Evolutionary conservation across 2,113 vertebrate genomes (phyloP).

Genomic region (Ailuropoda melanoleuca): DNA sequence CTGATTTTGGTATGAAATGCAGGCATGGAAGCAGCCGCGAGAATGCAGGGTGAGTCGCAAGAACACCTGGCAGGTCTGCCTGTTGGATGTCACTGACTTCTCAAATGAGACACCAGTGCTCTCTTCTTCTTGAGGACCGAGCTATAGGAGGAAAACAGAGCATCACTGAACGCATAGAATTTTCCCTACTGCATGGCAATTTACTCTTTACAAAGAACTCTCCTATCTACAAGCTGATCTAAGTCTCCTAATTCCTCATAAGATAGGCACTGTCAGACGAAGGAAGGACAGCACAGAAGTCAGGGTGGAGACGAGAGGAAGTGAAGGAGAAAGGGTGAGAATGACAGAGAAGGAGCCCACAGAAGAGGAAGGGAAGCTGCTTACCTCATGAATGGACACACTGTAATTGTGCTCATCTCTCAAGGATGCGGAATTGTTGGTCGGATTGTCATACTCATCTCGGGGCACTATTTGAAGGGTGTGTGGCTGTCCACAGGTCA

Average conservation of each 20-base stretch:
- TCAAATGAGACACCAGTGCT: slow-evolving; percentile 89
- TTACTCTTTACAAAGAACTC: slow-evolving; percentile 1
- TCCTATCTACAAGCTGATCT: background rate
- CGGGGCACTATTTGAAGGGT: slow-evolving; percentile 96
- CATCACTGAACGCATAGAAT: background rate
- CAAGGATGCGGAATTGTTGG: slow-evolving; percentile 93
- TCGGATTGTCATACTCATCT: slow-evolving; percentile 98
- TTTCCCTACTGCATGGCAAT: background rate
- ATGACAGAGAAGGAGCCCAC: background rate
- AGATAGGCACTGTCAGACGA: background rate
- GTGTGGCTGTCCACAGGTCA: slow-evolving; percentile 94
- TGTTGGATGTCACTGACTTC: slow-evolving; percentile 92
- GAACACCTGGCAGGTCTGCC: slow-evolving; percentile 92
- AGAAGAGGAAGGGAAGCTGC: slow-evolving; percentile 3
- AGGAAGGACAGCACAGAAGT: background rate
- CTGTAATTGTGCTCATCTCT: slow-evolving; percentile 95
- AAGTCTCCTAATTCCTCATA: background rate
- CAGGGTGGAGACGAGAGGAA: background rate
- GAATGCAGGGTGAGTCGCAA: slow-evolving; percentile 92
- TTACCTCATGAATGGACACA: slow-evolving; percentile 87
- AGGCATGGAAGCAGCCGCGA: slow-evolving; percentile 94
- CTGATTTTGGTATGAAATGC: slow-evolving; percentile 95
- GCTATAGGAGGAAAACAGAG: slow-evolving; percentile 82
- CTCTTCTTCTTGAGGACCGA: slow-evolving; percentile 94
- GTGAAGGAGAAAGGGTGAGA: background rate